A percentile compares a stretch with the other conserved stretches of the same genome.
Evolutionary conservation across 2,113 vertebrate species (phyloP).

Genomic region (Cygnus atratus): DNA sequence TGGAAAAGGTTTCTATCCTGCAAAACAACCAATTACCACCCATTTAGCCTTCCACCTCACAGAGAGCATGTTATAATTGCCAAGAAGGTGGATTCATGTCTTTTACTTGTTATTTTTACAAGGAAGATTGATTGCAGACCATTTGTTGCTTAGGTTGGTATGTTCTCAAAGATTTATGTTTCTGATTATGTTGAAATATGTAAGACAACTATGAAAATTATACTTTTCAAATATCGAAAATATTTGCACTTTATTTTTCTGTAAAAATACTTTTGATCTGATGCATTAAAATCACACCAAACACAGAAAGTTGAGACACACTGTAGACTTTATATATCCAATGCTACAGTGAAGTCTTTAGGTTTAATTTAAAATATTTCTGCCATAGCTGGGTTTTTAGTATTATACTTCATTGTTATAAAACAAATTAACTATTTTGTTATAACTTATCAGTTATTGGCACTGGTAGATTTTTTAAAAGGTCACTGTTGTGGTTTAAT

Average conservation of each 20-base stretch:
- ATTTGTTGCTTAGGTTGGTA: neutral
- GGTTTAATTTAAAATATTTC: neutral
- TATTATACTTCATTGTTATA: neutral
- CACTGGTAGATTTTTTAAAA: neutral
- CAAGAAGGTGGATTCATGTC: neutral
- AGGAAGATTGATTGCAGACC: neutral
- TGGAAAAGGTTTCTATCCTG: neutral
- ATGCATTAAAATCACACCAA: neutral
- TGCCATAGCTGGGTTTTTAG: neutral
- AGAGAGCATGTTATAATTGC: neutral
- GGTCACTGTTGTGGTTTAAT: neutral
- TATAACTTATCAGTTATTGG: neutral
- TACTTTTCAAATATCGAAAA: neutral
- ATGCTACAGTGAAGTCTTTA: neutral
- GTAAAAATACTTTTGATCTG: conserved; percentile 7
- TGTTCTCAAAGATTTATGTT: neutral
- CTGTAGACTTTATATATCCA: neutral
- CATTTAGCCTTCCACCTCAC: neutral
- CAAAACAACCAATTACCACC: neutral
- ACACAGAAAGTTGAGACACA: conserved; percentile 42
- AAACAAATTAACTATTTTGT: neutral
- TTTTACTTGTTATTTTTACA: neutral
- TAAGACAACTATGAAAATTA: neutral
- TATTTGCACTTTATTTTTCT: conserved; percentile 2
- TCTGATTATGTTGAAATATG: neutral